Evolutionary conservation across 2,888 invertebrate species (phyloP), one percentile per base, ranked within the genome.

Genomic region (Phymatocera aterrima): DNA sequence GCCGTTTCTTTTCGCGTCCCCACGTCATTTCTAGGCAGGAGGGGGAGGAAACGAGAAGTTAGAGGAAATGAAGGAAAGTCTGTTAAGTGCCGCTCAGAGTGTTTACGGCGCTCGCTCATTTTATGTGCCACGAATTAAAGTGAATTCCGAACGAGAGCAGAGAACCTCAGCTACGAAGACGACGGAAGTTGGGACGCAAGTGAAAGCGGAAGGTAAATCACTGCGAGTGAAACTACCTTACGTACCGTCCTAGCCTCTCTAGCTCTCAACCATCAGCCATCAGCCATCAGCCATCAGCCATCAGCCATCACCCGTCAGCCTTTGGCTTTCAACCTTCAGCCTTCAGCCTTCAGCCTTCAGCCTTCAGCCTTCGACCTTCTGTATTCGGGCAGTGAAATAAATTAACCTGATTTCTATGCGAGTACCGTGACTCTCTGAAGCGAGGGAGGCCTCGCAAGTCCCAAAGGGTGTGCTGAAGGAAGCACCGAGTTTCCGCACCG

Each of bases 381-480:
- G 74, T 57, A 57, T 54, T 57, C 57, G 57, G 57, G 57, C 57
- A 37, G 68, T 24, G 78, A 78, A 68, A 78, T 78, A 78, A 78
- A 78, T 78, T 65, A 78, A 51, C 68, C 68, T 70, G 78, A 78
- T 78, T 78, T 78, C 78, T 78, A 68, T 78, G 78, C 78, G 28
- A 54, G 57, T 40, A 75, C 75, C 57, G 75, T 43, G 75, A 60
- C 21, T 57, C 72, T 31, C 40, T 4, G 12, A 51, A 72, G 15
- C 18, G 4, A 31, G 72, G 48, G 34, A 34, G 34, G 34, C 34
- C 31, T 48, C 15, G 48, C 21, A 15, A 46, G 28, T 68, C 18
- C 51, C 51, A 37, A 48, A 72, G 72, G 72, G 48, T 72, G 21
- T 51, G 72, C 21, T 8, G 51, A 51, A 72, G 51, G 72, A 72